Conservation (phyloP, 2,888 invertebrate genomes). For the Merodon equestris region DNA sequence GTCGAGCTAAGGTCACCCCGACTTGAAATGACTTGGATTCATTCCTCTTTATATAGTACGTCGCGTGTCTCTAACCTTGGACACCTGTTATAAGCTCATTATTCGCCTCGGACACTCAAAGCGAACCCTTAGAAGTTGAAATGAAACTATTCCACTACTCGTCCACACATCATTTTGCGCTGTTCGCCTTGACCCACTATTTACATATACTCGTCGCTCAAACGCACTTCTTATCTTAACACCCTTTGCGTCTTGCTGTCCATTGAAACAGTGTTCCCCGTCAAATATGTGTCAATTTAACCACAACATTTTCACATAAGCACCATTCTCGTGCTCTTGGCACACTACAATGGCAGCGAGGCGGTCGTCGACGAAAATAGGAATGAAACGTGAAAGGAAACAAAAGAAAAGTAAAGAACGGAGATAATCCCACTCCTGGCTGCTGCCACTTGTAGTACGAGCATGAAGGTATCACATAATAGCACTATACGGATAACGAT, state of each 20-base stretch:
- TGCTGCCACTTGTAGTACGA: slow-evolving; percentile 35
- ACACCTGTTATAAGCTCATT: not conserved
- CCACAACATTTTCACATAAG: slow-evolving; percentile 56
- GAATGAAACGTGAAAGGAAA: slow-evolving; percentile 17
- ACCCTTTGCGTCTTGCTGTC: too few species aligned
- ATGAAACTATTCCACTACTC: too few species aligned
- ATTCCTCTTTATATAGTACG: too few species aligned
- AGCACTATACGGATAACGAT: slow-evolving; percentile 45
- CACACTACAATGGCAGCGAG: slow-evolving; percentile 22
- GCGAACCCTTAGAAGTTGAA: too few species aligned
- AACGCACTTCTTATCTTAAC: too few species aligned
- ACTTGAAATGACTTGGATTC: too few species aligned
- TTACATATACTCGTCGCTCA: too few species aligned
- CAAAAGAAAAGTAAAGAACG: too few species aligned
- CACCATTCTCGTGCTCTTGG: slow-evolving; percentile 28
- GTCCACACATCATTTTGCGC: too few species aligned
- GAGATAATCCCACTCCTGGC: slow-evolving; percentile 31
- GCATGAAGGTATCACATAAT: not conserved
- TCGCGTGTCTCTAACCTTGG: too few species aligned
- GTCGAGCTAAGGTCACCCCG: too few species aligned
- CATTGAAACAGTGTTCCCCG: not conserved
- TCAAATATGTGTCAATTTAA: slow-evolving; percentile 62
- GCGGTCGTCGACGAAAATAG: slow-evolving; percentile 15
- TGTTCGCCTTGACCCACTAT: too few species aligned
- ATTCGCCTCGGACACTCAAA: not conserved